Evolutionary conservation across 2,113 vertebrate genomes (phyloP).

Genomic region (Sinocyclocheilus rhinocerous): DNA sequence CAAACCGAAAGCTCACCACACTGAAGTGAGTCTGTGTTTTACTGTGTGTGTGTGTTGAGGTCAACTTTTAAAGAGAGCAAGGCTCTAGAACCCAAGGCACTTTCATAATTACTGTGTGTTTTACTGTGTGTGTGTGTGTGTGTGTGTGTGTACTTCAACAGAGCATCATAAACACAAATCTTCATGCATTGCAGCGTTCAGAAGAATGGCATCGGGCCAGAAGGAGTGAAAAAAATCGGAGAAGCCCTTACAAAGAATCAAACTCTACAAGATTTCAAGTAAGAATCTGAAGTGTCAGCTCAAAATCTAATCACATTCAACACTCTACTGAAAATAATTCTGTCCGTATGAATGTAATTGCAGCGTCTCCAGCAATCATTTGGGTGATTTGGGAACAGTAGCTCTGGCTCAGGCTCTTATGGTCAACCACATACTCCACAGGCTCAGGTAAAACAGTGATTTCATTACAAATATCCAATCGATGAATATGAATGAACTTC

Average conservation of each 20-base stretch:
- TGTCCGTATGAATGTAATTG: constrained; percentile 18
- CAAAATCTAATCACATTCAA: not conserved
- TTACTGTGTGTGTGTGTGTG: not conserved
- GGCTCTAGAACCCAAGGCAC: too few relatives aligned
- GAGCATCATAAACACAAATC: not conserved
- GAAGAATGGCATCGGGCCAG: constrained; percentile 82
- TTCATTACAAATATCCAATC: not conserved
- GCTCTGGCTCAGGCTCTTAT: constrained; percentile 85
- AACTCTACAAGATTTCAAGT: constrained; percentile 88
- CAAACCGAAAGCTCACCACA: constrained; percentile 79
- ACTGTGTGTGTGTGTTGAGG: not conserved
- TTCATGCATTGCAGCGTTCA: constrained; percentile 77
- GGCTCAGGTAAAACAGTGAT: constrained; percentile 79
- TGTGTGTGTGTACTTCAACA: not conserved
- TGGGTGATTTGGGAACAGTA: constrained; percentile 82
- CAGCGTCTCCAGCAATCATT: constrained; percentile 88
- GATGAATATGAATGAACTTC: not conserved
- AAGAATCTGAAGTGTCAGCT: constrained; percentile 55
- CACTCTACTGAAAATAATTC: not conserved
- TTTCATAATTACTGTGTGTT: too few relatives aligned
- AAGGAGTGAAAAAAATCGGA: constrained; percentile 79
- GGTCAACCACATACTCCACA: constrained; percentile 84
- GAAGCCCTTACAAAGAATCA: constrained; percentile 83
- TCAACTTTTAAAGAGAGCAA: too few relatives aligned
- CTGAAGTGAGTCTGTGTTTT: constrained; percentile 80